Evolutionary conservation across 2,113 vertebrate genomes (phyloP).

Genomic region (Megaceryle maxima): DNA sequence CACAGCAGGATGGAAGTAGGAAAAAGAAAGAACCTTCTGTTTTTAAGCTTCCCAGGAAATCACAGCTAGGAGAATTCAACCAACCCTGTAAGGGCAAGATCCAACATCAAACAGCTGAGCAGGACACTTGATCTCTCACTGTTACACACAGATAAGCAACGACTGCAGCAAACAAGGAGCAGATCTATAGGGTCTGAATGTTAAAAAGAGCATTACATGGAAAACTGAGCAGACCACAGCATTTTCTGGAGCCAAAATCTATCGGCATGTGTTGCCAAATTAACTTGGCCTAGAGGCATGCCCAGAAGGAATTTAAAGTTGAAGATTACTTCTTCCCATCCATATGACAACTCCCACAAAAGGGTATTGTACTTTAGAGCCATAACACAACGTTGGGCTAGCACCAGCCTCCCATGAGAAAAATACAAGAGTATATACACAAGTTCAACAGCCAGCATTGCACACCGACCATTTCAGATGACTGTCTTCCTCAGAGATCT

Average conservation of each 20-base stretch:
- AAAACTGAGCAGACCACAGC: background rate
- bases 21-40: background rate
- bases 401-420: background rate
- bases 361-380: background rate
- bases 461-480: background rate
- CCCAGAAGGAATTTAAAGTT: background rate
- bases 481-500: background rate
- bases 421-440: background rate
- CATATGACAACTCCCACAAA: background rate
- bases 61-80: background rate
- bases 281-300: background rate
- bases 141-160: background rate
- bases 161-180: background rate
- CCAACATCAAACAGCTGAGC: background rate
- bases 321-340: background rate
- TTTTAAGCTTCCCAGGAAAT: background rate
- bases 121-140: background rate
- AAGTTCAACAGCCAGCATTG: background rate
- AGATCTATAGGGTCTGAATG: background rate
- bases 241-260: background rate
- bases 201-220: background rate
- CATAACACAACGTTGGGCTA: background rate
- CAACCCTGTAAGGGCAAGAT: background rate
- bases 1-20: background rate
- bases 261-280: accelerated